These are phyloP conservation scores for Zaprionus inermis DNA, from an alignment of 1,140 invertebrate genomes.

Conservation along the genomic window DNA sequence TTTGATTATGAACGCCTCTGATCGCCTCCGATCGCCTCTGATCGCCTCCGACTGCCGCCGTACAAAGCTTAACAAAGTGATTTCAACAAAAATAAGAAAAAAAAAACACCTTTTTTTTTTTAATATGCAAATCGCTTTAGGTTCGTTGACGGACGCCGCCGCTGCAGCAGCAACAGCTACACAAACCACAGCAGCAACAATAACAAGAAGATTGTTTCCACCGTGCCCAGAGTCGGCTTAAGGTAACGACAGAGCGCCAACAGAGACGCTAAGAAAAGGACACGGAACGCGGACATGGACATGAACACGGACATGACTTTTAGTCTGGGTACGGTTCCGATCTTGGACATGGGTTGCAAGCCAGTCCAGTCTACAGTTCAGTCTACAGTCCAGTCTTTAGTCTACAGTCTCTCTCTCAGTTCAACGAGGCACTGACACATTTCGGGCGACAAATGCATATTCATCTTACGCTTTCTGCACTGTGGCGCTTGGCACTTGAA, in stretches of 20 bases:
- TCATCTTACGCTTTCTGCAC: constrained; percentile 23
- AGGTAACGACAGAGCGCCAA: constrained; percentile 54
- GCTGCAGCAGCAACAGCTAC: constrained; percentile 40
- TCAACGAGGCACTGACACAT: constrained; percentile 27
- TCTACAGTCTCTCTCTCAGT: not conserved
- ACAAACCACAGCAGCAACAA: constrained; percentile 19
- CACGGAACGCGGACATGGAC: constrained; percentile 29
- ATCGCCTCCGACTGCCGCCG: constrained; percentile 65
- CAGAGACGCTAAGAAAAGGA: constrained; percentile 47
- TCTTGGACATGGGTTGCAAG: constrained; percentile 12
- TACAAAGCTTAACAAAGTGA: constrained; percentile 75
- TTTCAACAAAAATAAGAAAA: constrained; percentile 48
- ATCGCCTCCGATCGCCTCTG: constrained; percentile 66
- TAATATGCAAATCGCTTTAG: constrained; percentile 73
- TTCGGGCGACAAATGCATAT: constrained; percentile 65
- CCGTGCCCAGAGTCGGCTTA: not conserved
- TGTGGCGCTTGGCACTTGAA: constrained; percentile 60
- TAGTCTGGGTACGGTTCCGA: constrained; percentile 1
- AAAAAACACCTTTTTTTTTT: constrained; percentile 31
- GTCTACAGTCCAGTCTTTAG: not conserved
- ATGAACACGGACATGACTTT: constrained; percentile 42
- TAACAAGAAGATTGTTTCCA: constrained; percentile 7
- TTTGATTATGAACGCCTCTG: constrained; percentile 78
- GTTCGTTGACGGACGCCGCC: constrained; percentile 72
- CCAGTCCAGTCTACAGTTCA: not conserved